Conservation (phyloP, 2,113 vertebrate genomes). For the Strigops habroptila region DNA sequence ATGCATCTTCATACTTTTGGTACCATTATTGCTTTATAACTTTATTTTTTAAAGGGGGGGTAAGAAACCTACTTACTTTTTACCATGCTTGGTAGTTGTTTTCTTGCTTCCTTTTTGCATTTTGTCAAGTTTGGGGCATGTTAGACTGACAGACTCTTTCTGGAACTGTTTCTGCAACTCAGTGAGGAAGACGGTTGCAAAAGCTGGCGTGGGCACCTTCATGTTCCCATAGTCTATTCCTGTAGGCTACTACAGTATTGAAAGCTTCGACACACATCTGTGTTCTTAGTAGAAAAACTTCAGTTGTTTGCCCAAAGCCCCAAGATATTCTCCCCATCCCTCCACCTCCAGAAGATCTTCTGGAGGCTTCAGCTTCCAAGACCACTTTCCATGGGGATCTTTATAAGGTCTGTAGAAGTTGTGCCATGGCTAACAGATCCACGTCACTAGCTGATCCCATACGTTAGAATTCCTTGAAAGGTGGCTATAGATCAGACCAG, state of each 20-base stretch:
- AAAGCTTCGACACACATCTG: background rate
- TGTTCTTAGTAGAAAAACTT: background rate
- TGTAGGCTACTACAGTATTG: background rate
- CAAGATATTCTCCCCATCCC: background rate
- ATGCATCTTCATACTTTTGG: fast-evolving
- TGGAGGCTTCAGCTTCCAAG: background rate
- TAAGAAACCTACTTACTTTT: background rate
- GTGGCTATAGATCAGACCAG: background rate
- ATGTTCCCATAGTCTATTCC: background rate
- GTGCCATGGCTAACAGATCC: background rate
- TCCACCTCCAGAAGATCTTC: background rate
- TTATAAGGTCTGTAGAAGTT: background rate
- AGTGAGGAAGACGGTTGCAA: background rate
- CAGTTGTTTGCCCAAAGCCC: background rate
- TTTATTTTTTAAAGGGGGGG: background rate
- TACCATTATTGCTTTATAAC: background rate
- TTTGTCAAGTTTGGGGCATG: background rate
- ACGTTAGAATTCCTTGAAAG: background rate
- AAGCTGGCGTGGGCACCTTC: background rate
- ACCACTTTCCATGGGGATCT: background rate
- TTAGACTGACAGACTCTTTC: background rate
- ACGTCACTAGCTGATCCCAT: too few species aligned
- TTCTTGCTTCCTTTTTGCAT: background rate
- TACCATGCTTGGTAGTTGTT: fast-evolving
- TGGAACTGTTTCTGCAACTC: background rate